These are phyloP conservation scores for Eciton burchellii DNA, from an alignment of 1,140 invertebrate genomes.

Conservation along the genomic window DNA sequence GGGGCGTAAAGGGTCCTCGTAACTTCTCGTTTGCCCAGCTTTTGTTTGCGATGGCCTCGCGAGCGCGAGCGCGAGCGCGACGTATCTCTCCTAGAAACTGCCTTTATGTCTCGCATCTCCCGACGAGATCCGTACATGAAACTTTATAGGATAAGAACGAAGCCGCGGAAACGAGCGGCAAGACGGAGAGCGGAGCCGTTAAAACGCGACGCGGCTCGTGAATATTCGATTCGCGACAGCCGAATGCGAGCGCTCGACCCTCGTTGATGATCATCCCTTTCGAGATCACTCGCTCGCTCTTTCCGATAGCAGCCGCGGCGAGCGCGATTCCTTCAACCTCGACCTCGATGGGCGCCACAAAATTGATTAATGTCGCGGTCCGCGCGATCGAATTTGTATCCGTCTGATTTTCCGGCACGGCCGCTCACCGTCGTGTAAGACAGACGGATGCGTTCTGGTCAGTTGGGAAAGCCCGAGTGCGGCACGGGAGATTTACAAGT, in stretches of 20 bases:
- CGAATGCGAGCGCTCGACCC: too few relatives aligned
- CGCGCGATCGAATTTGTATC: background rate
- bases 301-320: too few relatives aligned
- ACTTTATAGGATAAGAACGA: slow-evolving; percentile 44
- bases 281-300: too few relatives aligned
- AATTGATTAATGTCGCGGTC: background rate
- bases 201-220: slow-evolving; percentile 27
- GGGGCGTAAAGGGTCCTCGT: slow-evolving; percentile 72
- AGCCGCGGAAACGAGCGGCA: slow-evolving; percentile 27
- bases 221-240: slow-evolving; percentile 3
- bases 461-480: slow-evolving; percentile 79
- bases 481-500: slow-evolving; percentile 84
- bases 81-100: slow-evolving; percentile 53
- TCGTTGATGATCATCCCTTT: too few relatives aligned
- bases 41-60: slow-evolving; percentile 69
- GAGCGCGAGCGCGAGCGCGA: slow-evolving; percentile 38
- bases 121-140: slow-evolving; percentile 42
- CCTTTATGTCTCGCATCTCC: slow-evolving; percentile 42
- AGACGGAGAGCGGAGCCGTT: slow-evolving; percentile 19
- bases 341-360: too few relatives aligned
- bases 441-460: slow-evolving; percentile 84
- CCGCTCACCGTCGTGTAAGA: slow-evolving; percentile 75
- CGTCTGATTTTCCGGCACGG: slow-evolving; percentile 33
- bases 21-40: slow-evolving; percentile 76
- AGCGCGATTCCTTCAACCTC: too few relatives aligned